These are phyloP conservation scores for Microchirus variegatus DNA, from an alignment of 2,797 vertebrate species.

Conservation along the genomic window DNA sequence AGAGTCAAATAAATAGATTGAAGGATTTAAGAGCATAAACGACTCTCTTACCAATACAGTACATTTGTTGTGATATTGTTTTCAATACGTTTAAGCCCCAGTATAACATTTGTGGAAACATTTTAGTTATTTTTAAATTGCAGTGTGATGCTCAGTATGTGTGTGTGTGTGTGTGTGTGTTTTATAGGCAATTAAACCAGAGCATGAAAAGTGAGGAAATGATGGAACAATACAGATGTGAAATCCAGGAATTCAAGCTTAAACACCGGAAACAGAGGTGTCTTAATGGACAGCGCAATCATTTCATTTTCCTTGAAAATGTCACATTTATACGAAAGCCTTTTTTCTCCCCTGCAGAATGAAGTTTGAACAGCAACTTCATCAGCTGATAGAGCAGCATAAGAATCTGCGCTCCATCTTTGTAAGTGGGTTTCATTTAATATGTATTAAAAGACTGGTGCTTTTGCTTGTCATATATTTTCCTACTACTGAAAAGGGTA, in stretches of 20 bases:
- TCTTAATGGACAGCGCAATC: too few relatives aligned
- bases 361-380: conserved; percentile 81
- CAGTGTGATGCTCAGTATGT: too few relatives aligned
- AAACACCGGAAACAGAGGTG: conserved; percentile 81
- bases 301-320: neutral
- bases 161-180: conserved; percentile 11
- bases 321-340: neutral
- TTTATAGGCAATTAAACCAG: conserved; percentile 67
- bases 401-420: conserved; percentile 77
- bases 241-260: conserved; percentile 81
- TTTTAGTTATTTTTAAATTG: too few relatives aligned
- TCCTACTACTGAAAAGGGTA: too few relatives aligned
- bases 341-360: conserved; percentile 69
- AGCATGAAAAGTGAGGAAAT: conserved; percentile 71
- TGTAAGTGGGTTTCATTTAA: conserved; percentile 64
- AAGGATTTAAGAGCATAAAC: too few relatives aligned
- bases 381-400: conserved; percentile 77
- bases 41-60: too few relatives aligned
- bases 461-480: too few relatives aligned
- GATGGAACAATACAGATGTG: conserved; percentile 74
- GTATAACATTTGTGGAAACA: too few relatives aligned
- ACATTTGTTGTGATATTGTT: too few relatives aligned
- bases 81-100: too few relatives aligned
- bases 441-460: neutral
- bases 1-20: too few relatives aligned